Percentiles rank a stretch among this genome's conserved stretches.
phyloP scores from a whole-genome alignment of 1,140 invertebrate genomes.

The Micrasema minimum region DNA sequence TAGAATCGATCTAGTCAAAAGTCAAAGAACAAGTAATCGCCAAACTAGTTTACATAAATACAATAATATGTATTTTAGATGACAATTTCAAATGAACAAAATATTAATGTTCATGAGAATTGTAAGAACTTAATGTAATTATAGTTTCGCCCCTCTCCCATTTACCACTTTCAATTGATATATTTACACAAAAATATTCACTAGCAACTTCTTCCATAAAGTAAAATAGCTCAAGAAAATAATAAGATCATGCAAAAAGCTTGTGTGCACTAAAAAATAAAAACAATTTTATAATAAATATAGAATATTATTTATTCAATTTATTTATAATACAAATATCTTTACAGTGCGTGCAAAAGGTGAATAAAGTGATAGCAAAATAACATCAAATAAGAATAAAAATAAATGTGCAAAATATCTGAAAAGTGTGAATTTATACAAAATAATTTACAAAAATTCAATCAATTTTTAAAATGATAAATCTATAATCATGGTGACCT shows the following conservation, averaged over 20 bases:
- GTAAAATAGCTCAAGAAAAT: constrained; percentile 2
- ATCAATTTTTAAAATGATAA: too few species aligned
- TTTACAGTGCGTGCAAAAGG: constrained; percentile 51
- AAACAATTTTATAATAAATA: constrained; percentile 49
- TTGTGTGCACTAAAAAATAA: constrained; percentile 38
- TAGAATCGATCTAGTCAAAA: too few species aligned
- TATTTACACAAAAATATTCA: constrained; percentile 19
- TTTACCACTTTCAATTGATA: too few species aligned
- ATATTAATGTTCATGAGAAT: too few species aligned
- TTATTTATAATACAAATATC: constrained; percentile 50
- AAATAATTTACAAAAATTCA: constrained; percentile 9
- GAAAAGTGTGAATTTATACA: constrained; percentile 20
- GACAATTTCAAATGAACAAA: too few species aligned
- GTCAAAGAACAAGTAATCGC: too few species aligned
- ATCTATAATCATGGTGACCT: too few species aligned
- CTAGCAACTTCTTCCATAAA: constrained; percentile 5
- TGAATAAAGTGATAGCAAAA: constrained; percentile 41
- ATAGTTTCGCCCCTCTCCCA: too few species aligned
- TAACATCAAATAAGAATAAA: constrained; percentile 28
- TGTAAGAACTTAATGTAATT: too few species aligned
- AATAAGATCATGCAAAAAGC: constrained; percentile 31
- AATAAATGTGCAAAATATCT: constrained; percentile 36
- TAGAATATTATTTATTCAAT: constrained; percentile 46
- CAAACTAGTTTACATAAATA: too few species aligned
- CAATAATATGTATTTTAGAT: too few species aligned